Evolutionary conservation across 2,797 vertebrate genomes (phyloP), one percentile per base, ranked within the genome.

Genomic region (Pteronotus mesoamericanus): DNA sequence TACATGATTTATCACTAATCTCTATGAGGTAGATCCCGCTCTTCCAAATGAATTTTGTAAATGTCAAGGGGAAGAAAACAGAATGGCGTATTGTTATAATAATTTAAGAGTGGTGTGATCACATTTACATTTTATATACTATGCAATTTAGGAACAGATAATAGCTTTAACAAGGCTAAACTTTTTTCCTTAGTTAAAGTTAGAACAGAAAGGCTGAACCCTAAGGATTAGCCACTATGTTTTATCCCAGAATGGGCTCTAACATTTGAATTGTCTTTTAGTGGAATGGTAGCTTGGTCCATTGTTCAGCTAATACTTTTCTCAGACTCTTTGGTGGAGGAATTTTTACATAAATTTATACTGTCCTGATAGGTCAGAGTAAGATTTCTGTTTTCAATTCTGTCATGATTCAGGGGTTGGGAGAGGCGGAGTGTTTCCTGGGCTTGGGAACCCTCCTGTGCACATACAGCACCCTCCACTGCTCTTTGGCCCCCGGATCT

Each of bases 1-100:
- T 98, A 99, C 99, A 99, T 99, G 99, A 99, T 99, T 99, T 99
- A 99, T 99, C 98, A 98, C 99, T 99, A 98, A 99, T 99, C 99
- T 99, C 98, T 99, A 98, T 97, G 98, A 99, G 98, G 98, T 99
- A 99, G 98, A 98, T 98, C 98, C 98, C 98, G 97, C 98, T 98
- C 98, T 98, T 98, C 98, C 98, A 98, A 98, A 98, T 99, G 98
- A 98, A 99, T 98, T 99, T 99, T 98, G 98, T 98, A 98, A 99
- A 98, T 98, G 98, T 98, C 98, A 98, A 97, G 98, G 98, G 98
- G 97, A 98, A 98, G 98, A 98, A 98, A 98, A 98, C 98, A 98
- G 98, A 98, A 98, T 98, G 98, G 98, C 92, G 98, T 98, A 98
- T 99, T 99, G 98, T 99, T 98, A 97, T 59, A 98, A 98, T 98